phyloP scores from a whole-genome alignment of 2,797 vertebrate genomes.

The Acropternis orthonyx region DNA sequence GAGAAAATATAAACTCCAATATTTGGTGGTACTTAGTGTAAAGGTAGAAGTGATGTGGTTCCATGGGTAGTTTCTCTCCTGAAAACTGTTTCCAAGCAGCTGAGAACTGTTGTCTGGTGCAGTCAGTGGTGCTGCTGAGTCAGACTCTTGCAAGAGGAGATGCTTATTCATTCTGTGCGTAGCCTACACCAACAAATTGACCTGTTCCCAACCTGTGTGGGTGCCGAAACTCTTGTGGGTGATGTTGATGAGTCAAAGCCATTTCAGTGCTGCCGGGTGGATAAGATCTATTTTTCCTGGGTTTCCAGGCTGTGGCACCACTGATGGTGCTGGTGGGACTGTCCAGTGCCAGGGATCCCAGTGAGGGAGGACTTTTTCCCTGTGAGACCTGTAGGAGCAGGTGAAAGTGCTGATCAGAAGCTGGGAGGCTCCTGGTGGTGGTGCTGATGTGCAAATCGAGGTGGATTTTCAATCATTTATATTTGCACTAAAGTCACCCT shows the following conservation, averaged over 20 bases:
- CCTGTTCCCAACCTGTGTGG: not conserved
- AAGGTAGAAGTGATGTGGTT: not conserved
- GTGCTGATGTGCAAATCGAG: accelerated
- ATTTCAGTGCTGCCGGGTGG: not conserved
- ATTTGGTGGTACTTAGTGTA: not conserved
- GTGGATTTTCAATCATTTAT: not conserved
- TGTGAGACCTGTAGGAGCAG: not conserved
- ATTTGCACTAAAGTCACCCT: not conserved
- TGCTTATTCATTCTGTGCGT: constrained; percentile 32
- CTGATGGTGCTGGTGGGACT: not conserved
- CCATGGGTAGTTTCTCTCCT: not conserved
- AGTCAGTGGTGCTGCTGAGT: constrained; percentile 32
- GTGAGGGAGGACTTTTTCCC: not conserved
- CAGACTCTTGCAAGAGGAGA: not conserved
- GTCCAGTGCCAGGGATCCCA: not conserved
- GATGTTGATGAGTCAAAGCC: constrained; percentile 22
- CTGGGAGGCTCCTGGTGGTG: not conserved
- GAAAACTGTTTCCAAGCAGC: not conserved
- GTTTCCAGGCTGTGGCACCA: not conserved
- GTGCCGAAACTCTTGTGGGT: not conserved
- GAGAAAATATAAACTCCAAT: not conserved
- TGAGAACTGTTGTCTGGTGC: not conserved
- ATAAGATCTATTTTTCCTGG: not conserved
- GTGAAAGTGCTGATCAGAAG: not conserved
- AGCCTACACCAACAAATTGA: not conserved